A percentile compares a stretch with the other conserved stretches of the same genome.
phyloP scores from a whole-genome alignment of 2,888 invertebrate genomes.

The Megaustenia siamemsis region DNA sequence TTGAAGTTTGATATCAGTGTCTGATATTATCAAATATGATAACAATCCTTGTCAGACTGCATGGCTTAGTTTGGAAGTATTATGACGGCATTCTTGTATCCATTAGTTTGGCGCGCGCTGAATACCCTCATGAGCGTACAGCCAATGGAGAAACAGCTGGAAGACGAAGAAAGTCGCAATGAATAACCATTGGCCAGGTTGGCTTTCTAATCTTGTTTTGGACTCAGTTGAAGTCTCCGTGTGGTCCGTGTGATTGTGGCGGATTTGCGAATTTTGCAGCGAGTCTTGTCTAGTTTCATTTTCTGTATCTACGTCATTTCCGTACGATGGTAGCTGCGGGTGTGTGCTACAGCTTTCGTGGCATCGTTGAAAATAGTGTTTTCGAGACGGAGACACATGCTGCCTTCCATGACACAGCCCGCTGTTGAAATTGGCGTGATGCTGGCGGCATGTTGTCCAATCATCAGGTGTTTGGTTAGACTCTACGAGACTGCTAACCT shows the following conservation, averaged over 20 bases:
- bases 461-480: not conserved
- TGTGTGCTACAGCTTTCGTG: no score
- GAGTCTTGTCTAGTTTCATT: no score
- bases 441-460: no score
- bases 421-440: not conserved
- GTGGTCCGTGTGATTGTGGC: not conserved
- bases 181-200: conserved; percentile 39
- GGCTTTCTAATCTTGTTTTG: not conserved
- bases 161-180: conserved; percentile 43
- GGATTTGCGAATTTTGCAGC: no score
- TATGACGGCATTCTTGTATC: no score
- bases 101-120: not conserved
- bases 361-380: not conserved
- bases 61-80: no score
- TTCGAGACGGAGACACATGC: not conserved
- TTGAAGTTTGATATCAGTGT: no score
- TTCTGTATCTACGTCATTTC: no score
- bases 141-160: conserved; percentile 41
- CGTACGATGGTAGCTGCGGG: no score
- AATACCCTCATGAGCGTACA: not conserved
- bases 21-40: no score
- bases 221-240: not conserved
- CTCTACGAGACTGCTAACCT: not conserved
- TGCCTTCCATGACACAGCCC: not conserved
- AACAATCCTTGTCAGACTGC: no score